phyloP scores from a whole-genome alignment of 2,113 vertebrate species.

The Athene cunicularia region DNA sequence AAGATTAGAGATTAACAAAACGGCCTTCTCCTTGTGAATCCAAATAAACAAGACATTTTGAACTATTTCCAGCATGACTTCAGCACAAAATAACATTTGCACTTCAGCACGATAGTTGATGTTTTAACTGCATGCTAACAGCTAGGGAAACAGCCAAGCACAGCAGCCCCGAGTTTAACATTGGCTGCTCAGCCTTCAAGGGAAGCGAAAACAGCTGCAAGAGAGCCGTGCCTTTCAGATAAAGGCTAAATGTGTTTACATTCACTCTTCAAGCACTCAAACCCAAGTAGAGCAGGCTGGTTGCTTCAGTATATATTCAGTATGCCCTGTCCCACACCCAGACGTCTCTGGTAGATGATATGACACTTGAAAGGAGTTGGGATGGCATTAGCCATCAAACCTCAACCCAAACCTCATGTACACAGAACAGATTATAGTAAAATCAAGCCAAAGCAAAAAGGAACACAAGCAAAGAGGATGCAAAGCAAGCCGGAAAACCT shows the following conservation, averaged over 20 bases:
- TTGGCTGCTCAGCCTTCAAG: not conserved
- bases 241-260: not conserved
- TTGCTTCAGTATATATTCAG: not conserved
- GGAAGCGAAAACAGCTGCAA: not conserved
- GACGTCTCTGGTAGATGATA: not conserved
- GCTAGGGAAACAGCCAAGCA: not conserved
- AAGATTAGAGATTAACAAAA: not conserved
- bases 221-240: not conserved
- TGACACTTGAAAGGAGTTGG: not conserved
- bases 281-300: accelerated
- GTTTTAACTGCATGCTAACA: not conserved
- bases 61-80: not conserved
- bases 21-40: not conserved
- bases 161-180: not conserved
- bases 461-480: not conserved
- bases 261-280: not conserved
- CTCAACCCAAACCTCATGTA: not conserved
- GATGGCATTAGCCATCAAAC: not conserved
- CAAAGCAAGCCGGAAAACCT: not conserved
- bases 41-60: not conserved
- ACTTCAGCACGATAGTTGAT: not conserved
- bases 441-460: not conserved
- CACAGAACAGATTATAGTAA: accelerated
- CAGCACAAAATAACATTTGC: slow-evolving; percentile 5
- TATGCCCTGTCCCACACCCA: not conserved